These are phyloP conservation scores for Diuraphis noxia DNA, from an alignment of 1,140 invertebrate genomes.

Conservation along the genomic window DNA sequence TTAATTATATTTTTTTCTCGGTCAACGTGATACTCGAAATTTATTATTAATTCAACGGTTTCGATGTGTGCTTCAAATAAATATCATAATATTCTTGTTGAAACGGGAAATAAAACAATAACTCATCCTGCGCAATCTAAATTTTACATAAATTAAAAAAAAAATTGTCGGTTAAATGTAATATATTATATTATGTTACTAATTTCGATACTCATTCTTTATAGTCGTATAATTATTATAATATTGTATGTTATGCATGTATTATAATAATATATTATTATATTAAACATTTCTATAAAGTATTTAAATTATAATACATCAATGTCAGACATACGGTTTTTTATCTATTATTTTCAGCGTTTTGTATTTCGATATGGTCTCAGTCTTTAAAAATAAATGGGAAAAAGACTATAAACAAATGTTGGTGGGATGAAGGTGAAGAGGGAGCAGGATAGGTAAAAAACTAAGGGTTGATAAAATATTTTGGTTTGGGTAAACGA, in stretches of 20 bases:
- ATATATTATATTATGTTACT: neutral
- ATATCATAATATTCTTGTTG: no score
- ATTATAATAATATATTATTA: neutral
- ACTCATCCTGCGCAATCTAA: no score
- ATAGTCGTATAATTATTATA: neutral
- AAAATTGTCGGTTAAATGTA: neutral
- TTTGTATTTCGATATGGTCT: neutral
- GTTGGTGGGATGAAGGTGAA: neutral
- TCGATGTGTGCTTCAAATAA: no score
- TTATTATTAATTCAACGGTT: neutral
- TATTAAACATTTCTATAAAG: neutral
- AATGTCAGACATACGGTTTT: neutral
- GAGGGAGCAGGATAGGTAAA: neutral
- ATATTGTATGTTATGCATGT: neutral
- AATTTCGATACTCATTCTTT: neutral
- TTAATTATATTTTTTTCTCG: neutral
- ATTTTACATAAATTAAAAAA: neutral
- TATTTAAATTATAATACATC: slow-evolving; percentile 12
- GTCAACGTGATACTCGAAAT: neutral
- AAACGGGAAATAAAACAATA: no score
- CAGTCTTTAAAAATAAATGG: neutral
- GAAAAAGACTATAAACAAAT: neutral
- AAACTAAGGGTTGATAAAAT: neutral
- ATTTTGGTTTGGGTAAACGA: neutral
- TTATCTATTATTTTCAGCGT: neutral